phyloP scores from a whole-genome alignment of 2,888 invertebrate species.

The Meloe dianella region DNA sequence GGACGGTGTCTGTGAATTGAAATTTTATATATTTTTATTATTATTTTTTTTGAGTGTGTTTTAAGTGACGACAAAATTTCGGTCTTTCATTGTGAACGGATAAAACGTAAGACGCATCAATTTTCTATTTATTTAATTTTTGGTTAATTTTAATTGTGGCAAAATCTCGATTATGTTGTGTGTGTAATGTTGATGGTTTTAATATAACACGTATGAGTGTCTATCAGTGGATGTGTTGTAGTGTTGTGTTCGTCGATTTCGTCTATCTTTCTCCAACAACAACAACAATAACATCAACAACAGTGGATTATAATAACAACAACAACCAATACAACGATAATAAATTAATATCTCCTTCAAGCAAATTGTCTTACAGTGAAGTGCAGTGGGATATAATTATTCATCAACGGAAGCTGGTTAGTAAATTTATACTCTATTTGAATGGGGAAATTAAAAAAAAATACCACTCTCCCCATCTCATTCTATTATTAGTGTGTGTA shows the following conservation, averaged over 20 bases:
- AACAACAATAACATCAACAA: neutral
- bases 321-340: slow-evolving; percentile 31
- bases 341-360: slow-evolving; percentile 31
- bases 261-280: slow-evolving; percentile 13
- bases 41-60: neutral
- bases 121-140: too few species aligned
- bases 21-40: too few species aligned
- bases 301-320: slow-evolving; percentile 1
- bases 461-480: neutral
- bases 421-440: slow-evolving; percentile 16
- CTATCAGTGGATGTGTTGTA: slow-evolving; percentile 39
- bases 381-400: slow-evolving; percentile 28
- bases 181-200: slow-evolving; percentile 16
- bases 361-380: slow-evolving; percentile 24
- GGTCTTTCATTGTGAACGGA: too few species aligned
- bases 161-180: slow-evolving; percentile 6
- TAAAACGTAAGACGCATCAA: too few species aligned
- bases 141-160: slow-evolving; percentile 13
- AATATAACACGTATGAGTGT: slow-evolving; percentile 39
- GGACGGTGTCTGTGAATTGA: slow-evolving; percentile 46
- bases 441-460: neutral
- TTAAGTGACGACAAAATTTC: too few species aligned
- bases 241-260: slow-evolving; percentile 31
- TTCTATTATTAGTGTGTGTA: neutral
- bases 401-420: slow-evolving; percentile 36